Base-by-base conservation (phyloP, 2,888 invertebrate species). In the Chymomyza caudatula region DNA sequence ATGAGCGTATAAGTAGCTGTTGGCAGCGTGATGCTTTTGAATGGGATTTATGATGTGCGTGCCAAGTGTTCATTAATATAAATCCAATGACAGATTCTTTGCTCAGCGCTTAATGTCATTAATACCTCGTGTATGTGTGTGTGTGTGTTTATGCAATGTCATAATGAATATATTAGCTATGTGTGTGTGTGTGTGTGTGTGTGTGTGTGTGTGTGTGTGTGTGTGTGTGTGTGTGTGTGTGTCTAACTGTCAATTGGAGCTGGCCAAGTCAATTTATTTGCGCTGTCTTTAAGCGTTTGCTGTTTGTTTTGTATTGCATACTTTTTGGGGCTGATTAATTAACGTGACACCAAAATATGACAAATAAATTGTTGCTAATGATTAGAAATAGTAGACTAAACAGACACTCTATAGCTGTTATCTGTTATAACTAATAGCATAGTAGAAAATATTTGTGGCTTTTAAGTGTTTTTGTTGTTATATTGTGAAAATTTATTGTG, bases 41-140 rank as follows among this genome's bases (percentile, higher is more conserved):
- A 62, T 65, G 74, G 73, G 85, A 85, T 80, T 80, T 80, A 85
- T 82, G 80, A 85, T 85, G 85, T 80, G 80, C 83, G 85, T 80
- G 85, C 75, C 75, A 80, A 85, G 79, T 79, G 80, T 73, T 82
- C 80, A 80, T 80, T 80, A 85, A 82, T 80, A 80, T 82, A 77
- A 85, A 77, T 83, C 73, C 81, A 77, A 83, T 85, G 86, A 85
- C 65, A 77, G 72, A 73, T 73, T 61, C 59, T 52, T 52, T 59
- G 20, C 29, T 55, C 17, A 37, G 47, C 47, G 47, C 17, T 47
- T 47, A 17, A 47, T 47, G 47, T 47, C 47, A 22, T 20, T 19
- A 6, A 23, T 19, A 57, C 37, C 42, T 52, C 55, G 47, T 22
- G 15, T 15, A 15, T 22, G 44, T 49, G n/a, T 47, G 55, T 49